Percentiles rank a stretch among this genome's conserved stretches.
phyloP scores from a whole-genome alignment of 2,113 vertebrate species.

The Aptenodytes patagonicus region DNA sequence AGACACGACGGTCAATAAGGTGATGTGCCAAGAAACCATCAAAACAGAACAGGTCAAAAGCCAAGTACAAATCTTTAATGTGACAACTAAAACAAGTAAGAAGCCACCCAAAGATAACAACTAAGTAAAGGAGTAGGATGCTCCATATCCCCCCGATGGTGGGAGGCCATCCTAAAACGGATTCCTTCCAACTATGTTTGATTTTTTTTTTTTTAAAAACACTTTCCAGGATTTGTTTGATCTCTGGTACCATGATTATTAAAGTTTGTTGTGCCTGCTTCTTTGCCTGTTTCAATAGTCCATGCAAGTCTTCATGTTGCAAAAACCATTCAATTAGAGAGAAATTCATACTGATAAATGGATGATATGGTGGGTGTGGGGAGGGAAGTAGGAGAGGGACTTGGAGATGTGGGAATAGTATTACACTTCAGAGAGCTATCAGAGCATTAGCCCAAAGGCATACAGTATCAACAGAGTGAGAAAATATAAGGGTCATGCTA shows the following conservation, averaged over 20 bases:
- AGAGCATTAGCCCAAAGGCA: neutral
- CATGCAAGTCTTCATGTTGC: neutral
- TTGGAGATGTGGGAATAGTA: neutral
- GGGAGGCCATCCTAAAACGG: neutral
- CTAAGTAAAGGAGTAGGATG: neutral
- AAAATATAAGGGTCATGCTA: neutral
- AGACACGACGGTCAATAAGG: neutral
- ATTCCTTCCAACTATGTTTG: neutral
- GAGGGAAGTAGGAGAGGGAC: neutral
- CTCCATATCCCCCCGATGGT: neutral
- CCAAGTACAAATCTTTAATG: neutral
- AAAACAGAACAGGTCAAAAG: neutral
- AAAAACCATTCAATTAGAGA: neutral
- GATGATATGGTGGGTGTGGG: neutral
- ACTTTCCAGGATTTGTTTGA: neutral
- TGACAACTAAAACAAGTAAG: neutral
- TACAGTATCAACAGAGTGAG: neutral
- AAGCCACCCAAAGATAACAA: neutral
- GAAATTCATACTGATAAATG: neutral
- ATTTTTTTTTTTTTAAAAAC: neutral
- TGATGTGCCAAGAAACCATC: neutral
- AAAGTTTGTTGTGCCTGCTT: neutral
- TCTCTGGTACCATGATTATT: neutral
- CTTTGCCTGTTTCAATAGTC: neutral
- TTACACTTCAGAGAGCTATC: neutral